Evolutionary conservation across 1,140 invertebrate genomes (phyloP).

Genomic region (Eumaeus atala): DNA sequence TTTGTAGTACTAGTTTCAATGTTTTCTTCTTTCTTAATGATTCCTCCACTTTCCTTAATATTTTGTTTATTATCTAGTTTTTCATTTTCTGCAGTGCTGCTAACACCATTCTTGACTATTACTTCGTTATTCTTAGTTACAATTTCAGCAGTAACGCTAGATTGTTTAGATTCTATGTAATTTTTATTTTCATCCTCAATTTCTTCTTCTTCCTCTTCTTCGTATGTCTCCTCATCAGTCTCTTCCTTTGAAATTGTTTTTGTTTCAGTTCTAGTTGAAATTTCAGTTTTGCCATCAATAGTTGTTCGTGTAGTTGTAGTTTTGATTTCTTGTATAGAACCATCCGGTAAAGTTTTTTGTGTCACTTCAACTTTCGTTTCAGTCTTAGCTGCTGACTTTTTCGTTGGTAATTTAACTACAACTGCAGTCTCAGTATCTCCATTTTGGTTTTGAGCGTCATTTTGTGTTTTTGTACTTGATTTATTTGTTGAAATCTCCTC

Average conservation of each 20-base stretch:
- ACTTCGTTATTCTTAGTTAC: constrained; percentile 25
- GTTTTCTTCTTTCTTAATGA: constrained; percentile 33
- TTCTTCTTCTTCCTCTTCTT: constrained; percentile 34
- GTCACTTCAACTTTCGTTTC: constrained; percentile 62
- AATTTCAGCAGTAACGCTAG: constrained; percentile 21
- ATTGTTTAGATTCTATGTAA: constrained; percentile 18
- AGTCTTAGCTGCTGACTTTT: constrained; percentile 56
- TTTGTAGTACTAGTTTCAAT: constrained; percentile 33
- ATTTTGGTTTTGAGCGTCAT: constrained; percentile 42
- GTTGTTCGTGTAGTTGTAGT: constrained; percentile 62
- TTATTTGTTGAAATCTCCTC: constrained; percentile 30
- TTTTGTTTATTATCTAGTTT: constrained; percentile 25
- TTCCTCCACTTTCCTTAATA: constrained; percentile 21
- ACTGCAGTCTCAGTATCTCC: constrained; percentile 51
- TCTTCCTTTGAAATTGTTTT: constrained; percentile 53
- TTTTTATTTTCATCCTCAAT: constrained; percentile 27
- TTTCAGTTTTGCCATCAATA: constrained; percentile 58
- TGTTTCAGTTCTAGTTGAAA: constrained; percentile 56
- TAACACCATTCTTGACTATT: constrained; percentile 29
- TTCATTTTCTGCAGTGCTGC: constrained; percentile 28
- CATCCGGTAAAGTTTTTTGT: constrained; percentile 59
- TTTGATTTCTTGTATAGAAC: constrained; percentile 55
- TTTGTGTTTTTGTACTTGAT: constrained; percentile 37
- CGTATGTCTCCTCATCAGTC: constrained; percentile 40
- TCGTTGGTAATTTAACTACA: constrained; percentile 52